phyloP scores from a whole-genome alignment of 2,797 vertebrate species.

The Pantherophis alleghaniensis region DNA sequence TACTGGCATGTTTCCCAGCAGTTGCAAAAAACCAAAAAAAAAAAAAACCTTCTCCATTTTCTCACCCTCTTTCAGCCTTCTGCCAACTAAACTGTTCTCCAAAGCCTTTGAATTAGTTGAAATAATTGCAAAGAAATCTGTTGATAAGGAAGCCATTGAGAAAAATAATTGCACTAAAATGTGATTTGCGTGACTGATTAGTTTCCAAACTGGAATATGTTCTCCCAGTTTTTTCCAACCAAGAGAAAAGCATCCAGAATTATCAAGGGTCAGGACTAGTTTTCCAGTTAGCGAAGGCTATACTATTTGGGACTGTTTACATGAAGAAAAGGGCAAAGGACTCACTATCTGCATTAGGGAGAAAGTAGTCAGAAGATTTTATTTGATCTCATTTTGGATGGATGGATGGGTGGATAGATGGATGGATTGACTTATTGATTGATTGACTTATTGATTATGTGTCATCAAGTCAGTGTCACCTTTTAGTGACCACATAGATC shows the following conservation, averaged over 20 bases:
- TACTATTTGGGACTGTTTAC: neutral
- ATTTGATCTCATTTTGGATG: neutral
- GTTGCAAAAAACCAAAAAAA: neutral
- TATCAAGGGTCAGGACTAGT: neutral
- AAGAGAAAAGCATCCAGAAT: neutral
- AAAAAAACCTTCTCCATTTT: neutral
- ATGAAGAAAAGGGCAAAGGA: neutral
- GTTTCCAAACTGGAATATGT: conserved; percentile 16
- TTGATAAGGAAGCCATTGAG: conserved; percentile 33
- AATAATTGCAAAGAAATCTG: conserved; percentile 25
- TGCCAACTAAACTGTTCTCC: conserved; percentile 18
- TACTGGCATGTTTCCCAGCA: conserved; percentile 15
- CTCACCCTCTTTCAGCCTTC: conserved; percentile 5
- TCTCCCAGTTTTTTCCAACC: neutral
- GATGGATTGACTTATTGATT: neutral
- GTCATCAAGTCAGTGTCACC: neutral
- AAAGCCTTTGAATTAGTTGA: conserved; percentile 17
- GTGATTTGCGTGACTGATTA: conserved; percentile 9
- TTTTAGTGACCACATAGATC: neutral
- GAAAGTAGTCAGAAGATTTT: neutral
- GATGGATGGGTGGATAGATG: neutral
- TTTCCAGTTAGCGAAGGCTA: neutral
- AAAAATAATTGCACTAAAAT: conserved; percentile 15
- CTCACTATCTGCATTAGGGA: neutral
- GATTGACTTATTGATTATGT: neutral